Evolutionary conservation across 1,140 invertebrate genomes (phyloP), one percentile per base, ranked within the genome.

Genomic region (Stenopsyche tienmushanensis): DNA sequence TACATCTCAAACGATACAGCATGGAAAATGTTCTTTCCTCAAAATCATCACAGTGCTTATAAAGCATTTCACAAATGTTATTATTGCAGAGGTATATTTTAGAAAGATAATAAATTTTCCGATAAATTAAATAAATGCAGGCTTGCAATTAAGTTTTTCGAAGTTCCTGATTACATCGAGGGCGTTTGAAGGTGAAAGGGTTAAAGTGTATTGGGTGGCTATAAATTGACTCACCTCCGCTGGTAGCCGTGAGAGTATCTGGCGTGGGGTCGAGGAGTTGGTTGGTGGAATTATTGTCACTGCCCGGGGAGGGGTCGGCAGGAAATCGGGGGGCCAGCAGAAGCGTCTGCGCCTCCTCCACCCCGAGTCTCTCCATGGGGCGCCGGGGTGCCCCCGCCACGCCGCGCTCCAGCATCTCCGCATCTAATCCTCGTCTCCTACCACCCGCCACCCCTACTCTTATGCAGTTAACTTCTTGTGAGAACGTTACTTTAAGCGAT

Each of bases 321-420:
- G 57, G 44, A 2, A 39, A 41, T 17, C 62, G 53, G 24, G 47
- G 58, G 2, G 59, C 42, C 34, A 49, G 42, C 34, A 70, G 57
- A 23, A 70, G 57, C 7, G 68, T 66, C 62, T 70, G 64, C 20
- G 64, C 55, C 57, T 70, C 68, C 23, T 70, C 68, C 55, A 70
- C 25, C 17, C 62, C 55, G 23, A 70, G 62, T 20, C 68, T 44
- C 62, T 70, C 68, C 65, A 67, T 66, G 60, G 68, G 68, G 10
- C 68, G 44, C 26, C 58, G 52, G 13, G 65, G 54, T 10, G 55
- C 58, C 18, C 64, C 68, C 13, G 60, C 68, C 25, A 62, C 34
- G 34, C 64, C 68, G 15, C 68, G 63, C 59, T 69, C 67, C 54
- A 69, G 45, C 67, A 69, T 69, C 20, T 58, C 54, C 8, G 9